Percentiles rank a stretch among this genome's conserved stretches.
phyloP scores from a whole-genome alignment of 2,888 invertebrate species.

The Phaonia tiefii region DNA sequence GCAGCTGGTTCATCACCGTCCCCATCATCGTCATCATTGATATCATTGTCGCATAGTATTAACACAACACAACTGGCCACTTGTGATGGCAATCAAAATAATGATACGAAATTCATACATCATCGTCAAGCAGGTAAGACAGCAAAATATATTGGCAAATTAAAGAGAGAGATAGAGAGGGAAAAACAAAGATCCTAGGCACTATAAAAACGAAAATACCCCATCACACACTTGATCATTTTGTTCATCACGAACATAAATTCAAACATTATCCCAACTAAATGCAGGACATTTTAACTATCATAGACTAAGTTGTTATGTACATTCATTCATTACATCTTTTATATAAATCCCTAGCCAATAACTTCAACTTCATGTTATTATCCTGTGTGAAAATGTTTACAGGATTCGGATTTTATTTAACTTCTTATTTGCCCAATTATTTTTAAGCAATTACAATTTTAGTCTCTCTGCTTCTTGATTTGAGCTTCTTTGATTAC shows the following conservation, averaged over 20 bases:
- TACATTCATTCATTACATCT: too few relatives aligned
- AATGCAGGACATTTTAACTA: too few relatives aligned
- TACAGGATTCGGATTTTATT: too few relatives aligned
- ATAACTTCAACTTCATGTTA: too few relatives aligned
- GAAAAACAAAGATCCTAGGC: neutral
- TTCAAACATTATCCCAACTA: too few relatives aligned
- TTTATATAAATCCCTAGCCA: too few relatives aligned
- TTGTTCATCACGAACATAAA: too few relatives aligned
- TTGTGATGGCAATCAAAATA: constrained; percentile 77
- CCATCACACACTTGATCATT: neutral
- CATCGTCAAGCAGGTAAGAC: constrained; percentile 71
- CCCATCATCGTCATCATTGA: constrained; percentile 9
- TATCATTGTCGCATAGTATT: constrained; percentile 47
- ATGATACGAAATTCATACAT: constrained; percentile 69
- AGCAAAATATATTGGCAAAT: constrained; percentile 9
- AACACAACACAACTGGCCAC: constrained; percentile 68
- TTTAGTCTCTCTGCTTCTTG: too few relatives aligned
- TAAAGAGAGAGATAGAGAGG: neutral
- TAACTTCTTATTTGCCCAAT: too few relatives aligned
- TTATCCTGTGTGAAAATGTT: too few relatives aligned
- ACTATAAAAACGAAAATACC: neutral
- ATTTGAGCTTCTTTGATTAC: neutral
- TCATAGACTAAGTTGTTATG: too few relatives aligned
- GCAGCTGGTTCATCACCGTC: neutral
- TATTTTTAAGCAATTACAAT: too few relatives aligned